Base-by-base conservation (phyloP, 2,888 invertebrate species). In the Melanchra persicariae region DNA sequence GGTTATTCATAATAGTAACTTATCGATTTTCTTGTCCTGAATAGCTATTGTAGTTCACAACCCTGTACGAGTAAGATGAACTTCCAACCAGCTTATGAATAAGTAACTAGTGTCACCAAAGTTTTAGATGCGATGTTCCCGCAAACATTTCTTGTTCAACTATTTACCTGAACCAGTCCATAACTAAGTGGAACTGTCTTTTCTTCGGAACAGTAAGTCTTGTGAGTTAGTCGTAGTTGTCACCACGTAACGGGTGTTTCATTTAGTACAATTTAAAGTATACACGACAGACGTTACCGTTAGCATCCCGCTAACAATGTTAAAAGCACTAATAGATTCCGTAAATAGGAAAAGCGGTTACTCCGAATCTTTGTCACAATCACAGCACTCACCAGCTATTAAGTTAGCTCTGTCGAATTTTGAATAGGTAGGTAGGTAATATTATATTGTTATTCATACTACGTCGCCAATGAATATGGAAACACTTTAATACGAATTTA, bases 231-330 rank as follows among this genome's bases (percentile, higher is more conserved):
- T 62, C 15, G 37, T 26, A 30, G 55, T 52, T 71, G 74, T 74
- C 67, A 74, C 57, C 57, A 55, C 43, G 52, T 86, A 87, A 86
- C 87, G 82, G 87, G 51, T 71, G 59, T 67, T 65, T 49, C 71
- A 74, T 72, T 87, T 87, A 85, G 84, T 82, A 78, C 82, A 79
- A 84, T 87, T 84, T 81, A 64, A 74, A 71, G 49, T 71, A 72
- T 68, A 70, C 79, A 77, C 77, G 67, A 70, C 67, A 70, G 54
- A 63, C 22, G 74, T 66, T 81, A 74, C 84, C 79, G 85, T 82
- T 81, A 76, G 54, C 71, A 60, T 62, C 66, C 63, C 47, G 68
- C 78, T 85, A 84, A 86, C 71, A 54, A 68, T 77, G 85, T 70
- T 83, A 81, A 60, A 70, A 76, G 45, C 70, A 73, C 77, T 77